Conservation (phyloP, 2,797 vertebrate genomes). For the Onychomys torridus region DNA sequence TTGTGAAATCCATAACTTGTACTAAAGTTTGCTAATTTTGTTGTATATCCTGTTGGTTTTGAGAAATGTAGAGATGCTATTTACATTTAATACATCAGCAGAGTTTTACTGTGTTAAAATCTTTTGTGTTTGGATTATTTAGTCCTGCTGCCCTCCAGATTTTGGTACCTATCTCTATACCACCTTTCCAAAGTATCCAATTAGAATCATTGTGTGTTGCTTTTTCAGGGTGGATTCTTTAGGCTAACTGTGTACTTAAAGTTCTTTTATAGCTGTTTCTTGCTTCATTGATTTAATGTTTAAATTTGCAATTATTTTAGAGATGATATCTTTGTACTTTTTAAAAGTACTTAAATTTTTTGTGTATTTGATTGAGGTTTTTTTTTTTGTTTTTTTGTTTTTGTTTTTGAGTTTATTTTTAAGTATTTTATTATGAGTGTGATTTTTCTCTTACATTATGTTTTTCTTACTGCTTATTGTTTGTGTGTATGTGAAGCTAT, state of each 20-base stretch:
- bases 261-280: background rate
- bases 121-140: background rate
- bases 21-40: background rate
- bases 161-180: background rate
- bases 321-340: conserved; percentile 8
- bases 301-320: background rate
- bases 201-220: background rate
- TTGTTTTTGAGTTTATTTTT: background rate
- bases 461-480: conserved; percentile 7
- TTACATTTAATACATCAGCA: background rate
- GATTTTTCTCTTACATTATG: conserved; percentile 35
- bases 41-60: conserved; percentile 28
- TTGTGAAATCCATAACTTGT: background rate
- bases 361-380: background rate
- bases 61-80: background rate
- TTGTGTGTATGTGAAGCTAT: background rate
- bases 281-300: background rate
- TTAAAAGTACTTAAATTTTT: background rate
- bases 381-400: too few species aligned
- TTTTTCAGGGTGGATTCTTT: background rate
- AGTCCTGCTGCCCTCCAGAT: background rate
- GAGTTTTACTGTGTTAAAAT: background rate
- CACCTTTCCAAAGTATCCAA: background rate
- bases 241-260: background rate
- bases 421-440: background rate